Evolutionary conservation across 1,140 invertebrate genomes (phyloP), one percentile per base, ranked within the genome.

Genomic region (Liolophura sinensis): DNA sequence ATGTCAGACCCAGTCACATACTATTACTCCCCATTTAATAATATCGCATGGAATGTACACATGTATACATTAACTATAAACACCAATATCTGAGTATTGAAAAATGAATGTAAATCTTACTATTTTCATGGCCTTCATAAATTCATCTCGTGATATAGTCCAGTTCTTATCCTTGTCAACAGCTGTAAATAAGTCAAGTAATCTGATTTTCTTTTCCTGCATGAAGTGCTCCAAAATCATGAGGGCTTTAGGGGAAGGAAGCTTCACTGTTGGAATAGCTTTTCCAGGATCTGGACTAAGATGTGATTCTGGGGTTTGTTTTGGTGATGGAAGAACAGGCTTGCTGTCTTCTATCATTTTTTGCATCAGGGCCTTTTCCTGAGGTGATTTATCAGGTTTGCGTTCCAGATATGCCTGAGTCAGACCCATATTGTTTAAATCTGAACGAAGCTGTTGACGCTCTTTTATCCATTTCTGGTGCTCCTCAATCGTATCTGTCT

Each of bases 111-210:
- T 5, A 24, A 20, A 60, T 31, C 51, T 69, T 73, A 82, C 81
- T 69, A 76, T 57, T 67, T 69, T 65, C 49, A 81, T 75, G 25
- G 72, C 74, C 25, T 75, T 74, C 48, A 67, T 67, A 59, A 83
- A 80, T 60, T 83, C 79, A 31, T 76, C 70, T 61, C 72, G 73
- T 9, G 79, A 73, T 24, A 82, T 52, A 58, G 70, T 69, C 82
- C 82, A 83, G 58, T 74, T 76, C 58, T 83, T 82, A 61, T 82
- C 72, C 69, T 77, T 81, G 62, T 83, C 82, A 48, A 75, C 70
- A 25, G 59, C 63, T 47, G 65, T 65, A 67, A 83, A 83, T 16
- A 83, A 60, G 63, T 83, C 82, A 22, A 82, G 70, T 24, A 83
- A 71, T 55, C 82, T 65, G 24, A 82, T 61, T 60, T 77, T 78